Evolutionary conservation across 2,888 invertebrate genomes (phyloP), one percentile per base, ranked within the genome.

Genomic region (Bursaphelenchus okinawaensis): DNA sequence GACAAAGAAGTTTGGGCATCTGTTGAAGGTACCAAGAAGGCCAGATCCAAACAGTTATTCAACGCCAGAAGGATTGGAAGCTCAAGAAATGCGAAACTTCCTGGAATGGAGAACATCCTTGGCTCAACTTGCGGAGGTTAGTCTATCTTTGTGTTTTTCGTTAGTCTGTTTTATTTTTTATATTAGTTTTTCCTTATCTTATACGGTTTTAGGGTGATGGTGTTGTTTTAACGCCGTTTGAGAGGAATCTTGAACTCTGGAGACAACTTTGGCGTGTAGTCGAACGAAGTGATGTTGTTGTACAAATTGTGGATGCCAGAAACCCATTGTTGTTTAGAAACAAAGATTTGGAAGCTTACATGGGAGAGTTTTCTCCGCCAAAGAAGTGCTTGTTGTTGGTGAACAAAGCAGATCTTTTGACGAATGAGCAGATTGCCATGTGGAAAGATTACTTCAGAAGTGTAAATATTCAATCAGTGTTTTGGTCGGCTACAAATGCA

Each of bases 191-290:
- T 12, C 26, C 51, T 8, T 9, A 22, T 56, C 50, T 66, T 55
- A 61, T 55, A 27, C 40, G 20, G 54, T 69, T 68, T 59, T 59
- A 69, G 70, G 64, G 72, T 4, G 29, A 69, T 27, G 72, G 67
- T 0, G 86, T 95, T 2, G 86, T 91, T 0, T 84, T 98, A 70
- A 99, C 98, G 0, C 98, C 98, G 0, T 98, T 93, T 84, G 98
- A 99, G 82, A 90, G 92, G 80, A 99, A 98, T 85, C 84, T 96
- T 22, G 94, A 98, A 83, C 91, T 98, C 77, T 98, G 98, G 98
- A 88, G 94, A 56, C 98, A 99, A 83, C 84, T 99, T 29, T 99
- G 98, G 98, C 88, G 96, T 75, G 96, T 98, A 0, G 88, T 98
- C n/a, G 98, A 99, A 84, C 88, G 91, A 75, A 88, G 87, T 81